Conservation (phyloP, 2,888 invertebrate species). For the Physocephala rufipes region DNA sequence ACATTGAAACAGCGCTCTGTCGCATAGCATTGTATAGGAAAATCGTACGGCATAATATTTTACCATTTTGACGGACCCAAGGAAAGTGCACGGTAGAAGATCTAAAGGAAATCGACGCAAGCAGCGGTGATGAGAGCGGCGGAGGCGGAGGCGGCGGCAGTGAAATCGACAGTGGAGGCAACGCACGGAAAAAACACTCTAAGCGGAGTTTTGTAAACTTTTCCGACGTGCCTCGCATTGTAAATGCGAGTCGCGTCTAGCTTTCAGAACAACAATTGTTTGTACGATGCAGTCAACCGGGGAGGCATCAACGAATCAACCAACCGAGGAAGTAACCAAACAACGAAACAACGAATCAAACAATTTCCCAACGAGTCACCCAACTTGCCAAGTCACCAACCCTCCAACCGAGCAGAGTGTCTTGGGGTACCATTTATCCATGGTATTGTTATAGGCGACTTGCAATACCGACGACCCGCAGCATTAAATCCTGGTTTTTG, state of each 20-base stretch:
- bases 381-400: background rate
- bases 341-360: background rate
- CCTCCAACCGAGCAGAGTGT: background rate
- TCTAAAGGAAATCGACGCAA: too few species aligned
- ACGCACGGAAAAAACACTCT: background rate
- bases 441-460: background rate
- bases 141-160: background rate
- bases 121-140: too few species aligned
- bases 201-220: constrained; percentile 37
- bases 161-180: background rate
- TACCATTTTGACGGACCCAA: background rate
- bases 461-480: background rate
- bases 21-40: background rate
- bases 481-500: background rate
- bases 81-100: too few species aligned
- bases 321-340: background rate
- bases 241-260: constrained; percentile 26
- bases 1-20: background rate
- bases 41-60: background rate
- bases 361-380: too few species aligned
- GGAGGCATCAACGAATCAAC: background rate
- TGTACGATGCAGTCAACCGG: constrained; percentile 29
- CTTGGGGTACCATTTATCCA: too few species aligned
- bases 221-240: constrained; percentile 33
- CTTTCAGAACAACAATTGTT: constrained; percentile 29